A percentile compares a stretch with the other conserved stretches of the same genome.
Evolutionary conservation across 2,113 vertebrate species (phyloP).

Genomic region (Oreochromis niloticus): DNA sequence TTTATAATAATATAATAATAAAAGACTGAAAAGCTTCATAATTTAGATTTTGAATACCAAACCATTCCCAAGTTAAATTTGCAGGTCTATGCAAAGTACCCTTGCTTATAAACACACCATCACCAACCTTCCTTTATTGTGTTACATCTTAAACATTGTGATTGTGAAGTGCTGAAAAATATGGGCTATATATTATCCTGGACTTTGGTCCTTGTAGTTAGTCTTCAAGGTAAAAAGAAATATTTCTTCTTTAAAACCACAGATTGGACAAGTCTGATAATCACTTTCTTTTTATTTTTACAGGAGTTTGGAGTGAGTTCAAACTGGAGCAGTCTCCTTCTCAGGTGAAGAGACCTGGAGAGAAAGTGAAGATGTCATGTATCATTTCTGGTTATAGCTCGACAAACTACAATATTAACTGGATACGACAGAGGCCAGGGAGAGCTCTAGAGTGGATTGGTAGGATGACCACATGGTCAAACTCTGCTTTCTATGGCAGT

Average conservation of each 20-base stretch:
- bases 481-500: background rate
- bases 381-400: background rate
- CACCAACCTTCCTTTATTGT: background rate
- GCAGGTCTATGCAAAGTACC: background rate
- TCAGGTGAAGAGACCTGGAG: background rate
- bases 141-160: background rate
- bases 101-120: background rate
- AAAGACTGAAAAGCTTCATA: background rate
- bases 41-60: background rate
- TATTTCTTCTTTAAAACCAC: background rate
- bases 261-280: background rate
- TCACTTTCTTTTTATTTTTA: background rate
- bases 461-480: fast-evolving
- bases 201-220: background rate
- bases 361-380: background rate
- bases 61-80: background rate
- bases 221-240: background rate
- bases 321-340: background rate
- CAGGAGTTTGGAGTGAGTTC: background rate
- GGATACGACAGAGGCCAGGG: fast-evolving
- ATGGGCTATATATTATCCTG: background rate
- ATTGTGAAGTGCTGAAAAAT: background rate
- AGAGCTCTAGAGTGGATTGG: background rate
- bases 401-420: background rate
- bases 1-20: background rate